These are phyloP conservation scores for Heliconius erato DNA, from an alignment of 2,888 invertebrate species.

Conservation along the genomic window DNA sequence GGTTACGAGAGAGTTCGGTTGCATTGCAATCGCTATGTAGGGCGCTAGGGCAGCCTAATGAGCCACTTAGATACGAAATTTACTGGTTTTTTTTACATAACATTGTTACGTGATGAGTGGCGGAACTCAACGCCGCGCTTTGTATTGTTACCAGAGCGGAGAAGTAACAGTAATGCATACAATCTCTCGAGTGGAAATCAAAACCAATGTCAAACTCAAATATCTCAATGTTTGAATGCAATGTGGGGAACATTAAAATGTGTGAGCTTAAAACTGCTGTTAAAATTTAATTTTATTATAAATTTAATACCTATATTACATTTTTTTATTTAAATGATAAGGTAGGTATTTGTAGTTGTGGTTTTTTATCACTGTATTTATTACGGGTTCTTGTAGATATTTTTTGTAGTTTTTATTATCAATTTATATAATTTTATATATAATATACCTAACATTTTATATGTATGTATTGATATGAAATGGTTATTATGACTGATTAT, in stretches of 20 bases:
- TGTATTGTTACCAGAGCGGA: background rate
- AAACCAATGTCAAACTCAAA: no score
- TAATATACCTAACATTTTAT: no score
- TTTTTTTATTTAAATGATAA: background rate
- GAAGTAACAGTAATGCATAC: background rate
- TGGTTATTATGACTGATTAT: no score
- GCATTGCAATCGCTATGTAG: background rate
- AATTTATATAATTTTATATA: no score
- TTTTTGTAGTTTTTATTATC: no score
- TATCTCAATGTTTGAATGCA: no score
- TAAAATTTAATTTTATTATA: no score
- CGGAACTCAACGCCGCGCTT: background rate
- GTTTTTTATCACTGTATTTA: background rate
- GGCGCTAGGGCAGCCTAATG: slow-evolving; percentile 9
- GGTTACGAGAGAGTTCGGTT: slow-evolving; percentile 37
- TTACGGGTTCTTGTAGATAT: background rate
- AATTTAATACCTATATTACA: no score
- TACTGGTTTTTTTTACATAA: background rate
- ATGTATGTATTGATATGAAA: no score
- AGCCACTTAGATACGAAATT: background rate
- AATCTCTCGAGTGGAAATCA: background rate
- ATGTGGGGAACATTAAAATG: no score
- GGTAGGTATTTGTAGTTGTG: background rate
- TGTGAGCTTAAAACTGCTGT: no score
- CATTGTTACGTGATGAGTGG: background rate